Evolutionary conservation across 2,797 vertebrate genomes (phyloP), one percentile per base, ranked within the genome.

Genomic region (Agapornis canus): DNA sequence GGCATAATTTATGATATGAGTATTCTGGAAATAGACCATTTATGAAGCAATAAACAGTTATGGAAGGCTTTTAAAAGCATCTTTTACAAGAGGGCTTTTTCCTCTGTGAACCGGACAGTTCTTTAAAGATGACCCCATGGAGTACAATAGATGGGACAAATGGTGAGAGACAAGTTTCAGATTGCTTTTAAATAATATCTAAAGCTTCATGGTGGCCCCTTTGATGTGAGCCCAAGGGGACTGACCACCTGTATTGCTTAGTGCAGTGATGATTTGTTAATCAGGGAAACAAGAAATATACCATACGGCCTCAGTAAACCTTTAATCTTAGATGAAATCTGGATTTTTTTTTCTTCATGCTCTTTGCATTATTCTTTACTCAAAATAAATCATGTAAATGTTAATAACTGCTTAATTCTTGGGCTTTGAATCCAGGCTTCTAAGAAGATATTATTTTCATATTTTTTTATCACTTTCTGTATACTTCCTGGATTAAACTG

Each of bases 221-320:
- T 98, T 98, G 96, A 98, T 97, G 94, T 94, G 66, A 85, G 54
- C 95, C 90, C 96, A 75, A 89, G 77, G 92, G 94, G 57, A 52
- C 57, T 90, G 68, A 71, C 95, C 95, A 96, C 92, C 95, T 96
- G 88, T 81, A 92, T 85, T 85, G 42, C 54, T 96, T 87, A 89
- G 23, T 35, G 47, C 8, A 25, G 82, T 95, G 95, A 93, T 92
- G 97, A 97, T 81, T 94, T 95, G 90, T 91, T 94, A 82, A 81
- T 48, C 56, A 92, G 87, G 84, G 94, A 95, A 92, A 59, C 57
- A 56, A 88, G 97, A 95, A 97, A 98, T 73, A 77, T 43, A 86
- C 35, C 35, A 97, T 93, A 94, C 27, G 29, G 64, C 63, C 84
- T 92, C 56, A 83, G 85, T 73, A 95, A 96, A 91, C 32, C 9